A percentile compares a stretch with the other conserved stretches of the same genome.
These are phyloP conservation scores for Phoenicopterus ruber DNA, from an alignment of 2,113 vertebrate genomes.

Conservation along the genomic window DNA sequence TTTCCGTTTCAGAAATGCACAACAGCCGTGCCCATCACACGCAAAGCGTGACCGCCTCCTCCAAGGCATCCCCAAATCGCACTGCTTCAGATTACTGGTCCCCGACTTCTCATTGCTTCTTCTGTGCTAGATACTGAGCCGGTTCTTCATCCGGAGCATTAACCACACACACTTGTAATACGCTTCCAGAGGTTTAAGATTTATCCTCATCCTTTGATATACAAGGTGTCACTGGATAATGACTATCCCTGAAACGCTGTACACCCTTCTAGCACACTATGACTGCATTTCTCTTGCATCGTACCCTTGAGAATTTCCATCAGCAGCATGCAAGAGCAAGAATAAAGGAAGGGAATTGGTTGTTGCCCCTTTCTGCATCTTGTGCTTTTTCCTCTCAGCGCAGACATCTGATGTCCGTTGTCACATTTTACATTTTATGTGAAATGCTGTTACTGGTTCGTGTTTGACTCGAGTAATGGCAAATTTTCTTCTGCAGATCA, in stretches of 20 bases:
- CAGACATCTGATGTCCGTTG: slow-evolving; percentile 33
- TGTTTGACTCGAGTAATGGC: slow-evolving; percentile 26
- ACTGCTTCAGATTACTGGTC: fast-evolving
- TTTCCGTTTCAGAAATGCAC: not conserved
- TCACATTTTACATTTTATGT: slow-evolving; percentile 9
- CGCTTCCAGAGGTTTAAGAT: not conserved
- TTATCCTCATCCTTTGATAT: not conserved
- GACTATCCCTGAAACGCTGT: fast-evolving
- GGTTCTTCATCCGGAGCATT: not conserved
- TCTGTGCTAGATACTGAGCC: not conserved
- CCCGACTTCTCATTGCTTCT: not conserved
- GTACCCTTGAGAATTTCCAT: fast-evolving
- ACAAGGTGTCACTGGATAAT: not conserved
- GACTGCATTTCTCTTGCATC: fast-evolving
- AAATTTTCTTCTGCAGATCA: slow-evolving; percentile 53
- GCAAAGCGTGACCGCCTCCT: not conserved
- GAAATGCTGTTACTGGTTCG: slow-evolving; percentile 40
- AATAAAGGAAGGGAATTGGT: not conserved
- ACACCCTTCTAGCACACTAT: not conserved
- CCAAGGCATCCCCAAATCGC: not conserved
- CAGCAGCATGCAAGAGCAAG: not conserved
- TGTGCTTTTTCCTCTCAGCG: not conserved
- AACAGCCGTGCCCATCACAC: fast-evolving
- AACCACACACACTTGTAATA: fast-evolving
- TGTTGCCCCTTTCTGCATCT: slow-evolving; percentile 5